Percentiles rank a stretch among this genome's conserved stretches.
Evolutionary conservation across 1,140 invertebrate species (phyloP).

Genomic region (Rhopalosiphum maidis): DNA sequence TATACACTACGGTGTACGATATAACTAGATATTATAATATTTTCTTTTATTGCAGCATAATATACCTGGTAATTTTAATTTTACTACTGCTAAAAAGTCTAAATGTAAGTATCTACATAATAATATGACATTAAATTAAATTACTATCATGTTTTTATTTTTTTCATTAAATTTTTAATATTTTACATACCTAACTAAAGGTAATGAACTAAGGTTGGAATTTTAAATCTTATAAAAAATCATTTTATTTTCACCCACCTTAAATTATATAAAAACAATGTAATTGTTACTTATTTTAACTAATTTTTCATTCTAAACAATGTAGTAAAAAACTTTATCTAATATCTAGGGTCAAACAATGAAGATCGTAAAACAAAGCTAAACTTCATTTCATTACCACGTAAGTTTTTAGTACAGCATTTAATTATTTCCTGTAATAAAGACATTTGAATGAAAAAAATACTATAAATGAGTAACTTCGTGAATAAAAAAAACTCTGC

Average conservation of each 20-base stretch:
- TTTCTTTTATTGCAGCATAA: not conserved
- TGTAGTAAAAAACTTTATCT: not conserved
- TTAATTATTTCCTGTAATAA: not conserved
- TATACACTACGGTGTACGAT: not conserved
- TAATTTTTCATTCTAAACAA: not conserved
- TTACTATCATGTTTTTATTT: not conserved
- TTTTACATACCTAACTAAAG: not conserved
- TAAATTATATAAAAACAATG: not conserved
- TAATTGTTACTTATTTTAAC: slow-evolving; percentile 10
- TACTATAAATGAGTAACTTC: not conserved
- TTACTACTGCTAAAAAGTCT: not conserved
- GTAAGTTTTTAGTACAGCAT: not conserved
- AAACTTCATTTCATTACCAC: not conserved
- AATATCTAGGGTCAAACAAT: not conserved
- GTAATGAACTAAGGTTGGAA: not conserved
- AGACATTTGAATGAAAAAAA: slow-evolving; percentile 4
- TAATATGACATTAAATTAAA: too few relatives aligned
- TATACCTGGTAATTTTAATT: not conserved
- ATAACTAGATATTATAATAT: not conserved
- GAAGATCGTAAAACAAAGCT: not conserved
- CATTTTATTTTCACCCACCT: not conserved
- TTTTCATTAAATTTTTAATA: not conserved
- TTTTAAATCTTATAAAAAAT: not conserved
- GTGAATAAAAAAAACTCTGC: too few relatives aligned
- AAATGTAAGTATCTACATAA: not conserved